These are phyloP conservation scores for Tachycineta bicolor DNA, from an alignment of 2,113 vertebrate species.

Conservation along the genomic window DNA sequence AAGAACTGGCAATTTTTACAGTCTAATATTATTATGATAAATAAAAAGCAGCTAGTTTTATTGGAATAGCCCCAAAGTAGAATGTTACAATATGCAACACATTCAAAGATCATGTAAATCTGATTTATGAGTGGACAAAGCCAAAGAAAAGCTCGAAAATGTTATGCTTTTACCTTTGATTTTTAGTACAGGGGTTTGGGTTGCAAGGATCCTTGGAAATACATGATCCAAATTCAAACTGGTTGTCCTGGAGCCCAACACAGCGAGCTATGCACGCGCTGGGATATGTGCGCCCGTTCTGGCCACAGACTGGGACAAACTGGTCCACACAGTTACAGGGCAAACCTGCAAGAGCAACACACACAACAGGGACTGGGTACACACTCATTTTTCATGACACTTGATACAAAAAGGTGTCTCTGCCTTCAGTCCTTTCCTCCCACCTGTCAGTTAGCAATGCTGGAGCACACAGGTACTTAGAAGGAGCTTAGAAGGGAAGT, in stretches of 20 bases:
- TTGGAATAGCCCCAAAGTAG: not conserved
- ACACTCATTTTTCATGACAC: not conserved
- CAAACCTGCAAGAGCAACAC: conserved; percentile 78
- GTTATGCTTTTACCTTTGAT: conserved; percentile 83
- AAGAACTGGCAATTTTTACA: not conserved
- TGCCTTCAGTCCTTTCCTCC: not conserved
- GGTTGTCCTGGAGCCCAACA: conserved; percentile 88
- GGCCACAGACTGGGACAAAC: conserved; percentile 93
- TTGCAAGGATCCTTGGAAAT: conserved; percentile 86
- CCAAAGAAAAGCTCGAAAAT: not conserved
- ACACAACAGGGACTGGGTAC: not conserved
- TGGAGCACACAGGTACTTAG: accelerated
- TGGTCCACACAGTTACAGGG: conserved; percentile 93
- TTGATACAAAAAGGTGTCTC: not conserved
- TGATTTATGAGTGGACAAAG: not conserved
- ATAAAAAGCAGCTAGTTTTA: not conserved
- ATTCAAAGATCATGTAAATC: not conserved
- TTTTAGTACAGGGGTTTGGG: conserved; percentile 85
- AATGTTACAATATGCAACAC: not conserved
- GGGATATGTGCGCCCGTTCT: conserved; percentile 93
- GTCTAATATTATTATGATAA: not conserved
- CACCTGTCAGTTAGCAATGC: not conserved
- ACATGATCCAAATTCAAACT: conserved; percentile 91
- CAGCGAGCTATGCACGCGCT: conserved; percentile 95
- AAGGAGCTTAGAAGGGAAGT: not conserved